phyloP scores from a whole-genome alignment of 2,113 vertebrate genomes.

The Xenopus borealis region DNA sequence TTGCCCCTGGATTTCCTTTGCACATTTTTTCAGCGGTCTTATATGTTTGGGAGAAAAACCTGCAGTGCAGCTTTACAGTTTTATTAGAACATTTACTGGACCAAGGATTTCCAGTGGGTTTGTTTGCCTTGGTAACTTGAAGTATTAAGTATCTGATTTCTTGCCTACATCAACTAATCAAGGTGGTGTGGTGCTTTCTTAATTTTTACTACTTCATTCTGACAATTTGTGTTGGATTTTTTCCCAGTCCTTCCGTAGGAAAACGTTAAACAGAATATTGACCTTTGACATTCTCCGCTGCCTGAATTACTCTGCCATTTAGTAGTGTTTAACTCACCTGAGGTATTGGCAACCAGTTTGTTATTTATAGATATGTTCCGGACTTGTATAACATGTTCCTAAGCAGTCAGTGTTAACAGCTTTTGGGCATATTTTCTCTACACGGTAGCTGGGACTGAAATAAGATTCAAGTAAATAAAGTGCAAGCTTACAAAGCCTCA shows the following conservation, averaged over 20 bases:
- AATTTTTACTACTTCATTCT: constrained; percentile 33
- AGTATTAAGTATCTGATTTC: constrained; percentile 42
- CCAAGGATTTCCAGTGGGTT: constrained; percentile 33
- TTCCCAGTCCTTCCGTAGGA: constrained; percentile 31
- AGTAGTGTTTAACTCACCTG: constrained; percentile 7
- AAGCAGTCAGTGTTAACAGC: no score
- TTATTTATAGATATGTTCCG: no score
- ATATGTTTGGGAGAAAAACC: constrained; percentile 31
- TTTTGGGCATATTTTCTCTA: no score
- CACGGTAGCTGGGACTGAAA: no score
- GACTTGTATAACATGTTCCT: no score
- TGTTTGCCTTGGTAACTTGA: constrained; percentile 38
- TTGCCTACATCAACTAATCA: constrained; percentile 39
- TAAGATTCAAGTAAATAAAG: no score
- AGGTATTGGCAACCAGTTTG: neutral
- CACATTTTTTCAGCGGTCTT: constrained; percentile 25
- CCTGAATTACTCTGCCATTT: constrained; percentile 5
- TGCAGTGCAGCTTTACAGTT: constrained; percentile 16
- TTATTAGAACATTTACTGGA: constrained; percentile 40
- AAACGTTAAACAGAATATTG: constrained; percentile 30
- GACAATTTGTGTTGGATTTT: constrained; percentile 43
- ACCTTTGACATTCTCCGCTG: constrained; percentile 31
- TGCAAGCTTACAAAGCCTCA: no score
- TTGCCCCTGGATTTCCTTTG: constrained; percentile 32
- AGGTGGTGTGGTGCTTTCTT: constrained; percentile 26